Evolutionary conservation across 1,140 invertebrate species (phyloP).

Genomic region (Goniozus legneri): DNA sequence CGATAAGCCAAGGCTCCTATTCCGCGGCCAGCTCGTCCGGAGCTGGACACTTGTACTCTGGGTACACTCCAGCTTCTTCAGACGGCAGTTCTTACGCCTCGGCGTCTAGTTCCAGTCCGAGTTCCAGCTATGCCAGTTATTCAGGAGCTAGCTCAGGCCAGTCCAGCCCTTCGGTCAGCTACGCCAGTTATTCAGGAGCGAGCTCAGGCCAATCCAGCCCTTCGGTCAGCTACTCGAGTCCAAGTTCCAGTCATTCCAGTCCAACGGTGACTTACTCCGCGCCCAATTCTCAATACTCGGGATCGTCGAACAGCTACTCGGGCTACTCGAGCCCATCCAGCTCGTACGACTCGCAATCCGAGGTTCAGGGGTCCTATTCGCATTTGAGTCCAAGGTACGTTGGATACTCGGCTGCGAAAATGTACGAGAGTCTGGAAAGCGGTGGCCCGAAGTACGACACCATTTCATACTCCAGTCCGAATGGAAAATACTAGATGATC

Average conservation of each 20-base stretch:
- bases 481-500: conserved; percentile 28
- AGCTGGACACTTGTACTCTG: conserved; percentile 21
- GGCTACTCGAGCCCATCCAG: conserved; percentile 18
- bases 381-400: conserved; percentile 35
- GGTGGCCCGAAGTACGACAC: conserved; percentile 42
- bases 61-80: conserved; percentile 33
- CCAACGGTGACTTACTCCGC: conserved; percentile 9
- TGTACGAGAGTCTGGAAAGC: conserved; percentile 19
- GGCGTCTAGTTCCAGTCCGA: conserved; percentile 9
- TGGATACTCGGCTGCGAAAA: conserved; percentile 27
- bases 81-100: conserved; percentile 29
- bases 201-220: conserved; percentile 18
- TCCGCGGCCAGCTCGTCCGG: conserved; percentile 14
- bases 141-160: conserved; percentile 19
- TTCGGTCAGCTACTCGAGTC: conserved; percentile 12
- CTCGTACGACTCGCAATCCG: conserved; percentile 20
- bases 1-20: conserved; percentile 30
- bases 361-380: conserved; percentile 34
- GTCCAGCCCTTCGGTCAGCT: conserved; percentile 6
- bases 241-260: conserved; percentile 10
- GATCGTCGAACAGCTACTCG: conserved; percentile 11
- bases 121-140: conserved; percentile 22
- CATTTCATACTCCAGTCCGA: conserved; percentile 46
- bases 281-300: conserved; percentile 14
- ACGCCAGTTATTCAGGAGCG: neutral